A percentile compares a stretch with the other conserved stretches of the same genome.
These are phyloP conservation scores for Barypeithes pellucidus DNA, from an alignment of 2,888 invertebrate species.

Conservation along the genomic window DNA sequence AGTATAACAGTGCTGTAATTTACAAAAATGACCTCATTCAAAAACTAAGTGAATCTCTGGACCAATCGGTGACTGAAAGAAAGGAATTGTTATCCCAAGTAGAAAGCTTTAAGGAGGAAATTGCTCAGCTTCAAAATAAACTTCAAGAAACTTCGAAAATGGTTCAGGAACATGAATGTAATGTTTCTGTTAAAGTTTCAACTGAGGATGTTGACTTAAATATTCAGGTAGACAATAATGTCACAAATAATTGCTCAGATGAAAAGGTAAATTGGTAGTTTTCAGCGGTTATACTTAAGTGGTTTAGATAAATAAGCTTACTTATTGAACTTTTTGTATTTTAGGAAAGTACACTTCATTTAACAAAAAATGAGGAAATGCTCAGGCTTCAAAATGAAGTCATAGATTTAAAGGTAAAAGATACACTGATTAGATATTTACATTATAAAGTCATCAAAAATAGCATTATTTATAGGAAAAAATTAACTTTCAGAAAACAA, in stretches of 20 bases:
- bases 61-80: constrained; percentile 77
- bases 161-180: constrained; percentile 65
- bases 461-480: no score
- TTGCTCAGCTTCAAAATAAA: constrained; percentile 72
- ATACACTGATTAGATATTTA: neutral
- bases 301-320: no score
- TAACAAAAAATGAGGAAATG: constrained; percentile 7
- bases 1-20: constrained; percentile 80
- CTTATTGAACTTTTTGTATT: constrained; percentile 16
- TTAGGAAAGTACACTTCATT: neutral
- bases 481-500: constrained; percentile 51
- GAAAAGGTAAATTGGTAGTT: constrained; percentile 17
- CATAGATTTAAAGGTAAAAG: constrained; percentile 60
- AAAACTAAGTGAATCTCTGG: constrained; percentile 80
- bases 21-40: constrained; percentile 82
- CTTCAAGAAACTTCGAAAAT: constrained; percentile 70
- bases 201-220: constrained; percentile 17
- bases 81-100: constrained; percentile 77
- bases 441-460: neutral
- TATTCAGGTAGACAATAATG: constrained; percentile 15
- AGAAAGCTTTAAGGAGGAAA: constrained; percentile 76
- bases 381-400: constrained; percentile 57
- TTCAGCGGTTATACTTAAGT: no score
- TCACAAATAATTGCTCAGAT: constrained; percentile 24
- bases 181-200: constrained; percentile 9